Percentiles rank a stretch among this genome's conserved stretches.
phyloP scores from a whole-genome alignment of 2,797 vertebrate genomes.

The Labeo calbasu region DNA sequence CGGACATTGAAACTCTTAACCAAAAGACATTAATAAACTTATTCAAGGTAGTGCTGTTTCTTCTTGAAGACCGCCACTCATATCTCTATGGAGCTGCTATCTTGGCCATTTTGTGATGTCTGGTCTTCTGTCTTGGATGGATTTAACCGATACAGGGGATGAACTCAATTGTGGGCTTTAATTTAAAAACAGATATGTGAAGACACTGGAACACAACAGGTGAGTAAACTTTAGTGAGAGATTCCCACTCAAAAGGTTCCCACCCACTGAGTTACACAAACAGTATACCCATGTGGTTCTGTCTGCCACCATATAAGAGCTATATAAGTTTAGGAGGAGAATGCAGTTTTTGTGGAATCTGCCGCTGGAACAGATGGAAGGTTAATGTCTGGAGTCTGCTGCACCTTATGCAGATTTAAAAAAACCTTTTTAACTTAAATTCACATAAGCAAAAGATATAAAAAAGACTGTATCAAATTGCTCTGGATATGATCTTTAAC shows the following conservation, averaged over 20 bases:
- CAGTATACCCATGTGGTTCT: neutral
- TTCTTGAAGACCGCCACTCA: neutral
- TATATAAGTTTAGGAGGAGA: conserved; percentile 20
- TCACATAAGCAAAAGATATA: neutral
- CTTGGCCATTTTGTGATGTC: too few relatives aligned
- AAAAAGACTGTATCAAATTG: neutral
- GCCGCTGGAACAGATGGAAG: neutral
- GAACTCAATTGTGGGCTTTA: neutral
- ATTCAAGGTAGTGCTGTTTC: neutral
- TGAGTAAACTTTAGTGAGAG: neutral
- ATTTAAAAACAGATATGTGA: neutral
- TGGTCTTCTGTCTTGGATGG: too few relatives aligned
- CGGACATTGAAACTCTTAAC: neutral
- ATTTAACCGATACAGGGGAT: too few relatives aligned
- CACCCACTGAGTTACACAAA: neutral
- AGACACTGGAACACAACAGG: neutral
- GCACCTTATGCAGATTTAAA: neutral
- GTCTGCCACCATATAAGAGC: neutral
- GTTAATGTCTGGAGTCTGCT: conserved; percentile 9
- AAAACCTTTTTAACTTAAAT: neutral
- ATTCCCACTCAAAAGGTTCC: neutral
- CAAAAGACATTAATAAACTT: neutral
- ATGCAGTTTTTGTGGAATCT: neutral
- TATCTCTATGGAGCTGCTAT: too few relatives aligned
- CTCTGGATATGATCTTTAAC: neutral